Conservation (phyloP, 2,888 invertebrate genomes). For the Alviniconcha strummeri region DNA sequence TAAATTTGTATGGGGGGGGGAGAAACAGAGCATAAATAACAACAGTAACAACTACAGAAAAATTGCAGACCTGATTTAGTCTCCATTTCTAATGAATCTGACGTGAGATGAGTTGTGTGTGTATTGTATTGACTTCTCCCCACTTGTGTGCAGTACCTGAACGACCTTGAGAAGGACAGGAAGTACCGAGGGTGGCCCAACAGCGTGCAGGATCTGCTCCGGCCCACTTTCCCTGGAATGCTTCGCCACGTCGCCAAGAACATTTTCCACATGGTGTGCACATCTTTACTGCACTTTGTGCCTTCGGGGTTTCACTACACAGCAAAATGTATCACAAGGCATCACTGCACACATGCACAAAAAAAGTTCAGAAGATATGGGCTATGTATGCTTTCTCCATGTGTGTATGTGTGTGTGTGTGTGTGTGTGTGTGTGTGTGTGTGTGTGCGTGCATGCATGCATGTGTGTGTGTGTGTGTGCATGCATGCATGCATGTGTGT, state of each 20-base stretch:
- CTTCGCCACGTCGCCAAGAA: slow-evolving; percentile 80
- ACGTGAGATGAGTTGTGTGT: too few species aligned
- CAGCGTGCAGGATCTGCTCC: slow-evolving; percentile 89
- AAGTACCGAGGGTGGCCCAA: slow-evolving; percentile 92
- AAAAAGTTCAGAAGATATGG: too few species aligned
- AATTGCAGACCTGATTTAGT: too few species aligned
- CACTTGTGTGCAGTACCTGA: slow-evolving; percentile 83
- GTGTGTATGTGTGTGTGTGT: background rate
- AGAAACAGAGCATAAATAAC: too few species aligned
- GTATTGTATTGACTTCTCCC: too few species aligned
- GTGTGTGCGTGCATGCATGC: background rate
- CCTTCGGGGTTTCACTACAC: too few species aligned
- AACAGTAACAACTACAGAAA: too few species aligned
- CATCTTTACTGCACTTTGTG: background rate
- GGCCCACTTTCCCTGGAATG: slow-evolving; percentile 99
- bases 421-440: background rate
- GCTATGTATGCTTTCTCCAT: background rate
- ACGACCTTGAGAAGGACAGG: slow-evolving; percentile 93
- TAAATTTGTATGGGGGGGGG: too few species aligned
- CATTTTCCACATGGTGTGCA: slow-evolving; percentile 76
- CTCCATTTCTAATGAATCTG: too few species aligned
- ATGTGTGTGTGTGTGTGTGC: background rate
- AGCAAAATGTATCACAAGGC: too few species aligned
- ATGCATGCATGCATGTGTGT: background rate
- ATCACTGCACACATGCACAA: too few species aligned